Evolutionary conservation across 2,888 invertebrate species (phyloP).

Genomic region (Nezara viridula): DNA sequence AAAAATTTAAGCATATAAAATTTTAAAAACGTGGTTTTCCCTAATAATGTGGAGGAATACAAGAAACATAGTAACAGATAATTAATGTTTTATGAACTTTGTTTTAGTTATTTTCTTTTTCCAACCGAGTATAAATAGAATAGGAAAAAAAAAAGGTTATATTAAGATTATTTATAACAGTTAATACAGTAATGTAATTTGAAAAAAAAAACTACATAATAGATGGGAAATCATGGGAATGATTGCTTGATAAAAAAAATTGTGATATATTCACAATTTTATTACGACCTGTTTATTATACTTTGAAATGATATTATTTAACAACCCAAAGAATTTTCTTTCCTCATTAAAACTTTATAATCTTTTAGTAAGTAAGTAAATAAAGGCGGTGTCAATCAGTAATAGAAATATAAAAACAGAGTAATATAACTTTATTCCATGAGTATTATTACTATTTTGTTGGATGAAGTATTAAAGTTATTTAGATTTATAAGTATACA

Average conservation of each 20-base stretch:
- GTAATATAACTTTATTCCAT: neutral
- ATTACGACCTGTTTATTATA: neutral
- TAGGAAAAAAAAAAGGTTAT: neutral
- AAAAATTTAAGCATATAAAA: neutral
- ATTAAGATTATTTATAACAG: neutral
- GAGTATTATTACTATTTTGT: neutral
- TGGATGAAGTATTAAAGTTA: neutral
- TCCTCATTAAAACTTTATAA: neutral
- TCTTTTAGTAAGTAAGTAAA: neutral
- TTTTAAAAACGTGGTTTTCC: neutral
- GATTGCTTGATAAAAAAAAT: neutral
- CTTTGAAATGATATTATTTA: neutral
- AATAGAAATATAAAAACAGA: neutral
- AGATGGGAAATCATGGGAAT: neutral
- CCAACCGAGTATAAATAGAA: neutral
- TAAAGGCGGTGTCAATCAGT: neutral
- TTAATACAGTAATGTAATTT: neutral
- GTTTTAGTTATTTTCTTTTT: neutral
- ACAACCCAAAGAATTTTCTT: neutral
- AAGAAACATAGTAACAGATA: neutral
- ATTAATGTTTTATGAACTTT: neutral
- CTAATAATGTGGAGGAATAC: neutral
- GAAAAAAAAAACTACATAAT: neutral
- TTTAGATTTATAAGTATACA: neutral
- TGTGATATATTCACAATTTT: neutral